Conservation (phyloP, 2,888 invertebrate genomes). For the Andrena flavipes region DNA sequence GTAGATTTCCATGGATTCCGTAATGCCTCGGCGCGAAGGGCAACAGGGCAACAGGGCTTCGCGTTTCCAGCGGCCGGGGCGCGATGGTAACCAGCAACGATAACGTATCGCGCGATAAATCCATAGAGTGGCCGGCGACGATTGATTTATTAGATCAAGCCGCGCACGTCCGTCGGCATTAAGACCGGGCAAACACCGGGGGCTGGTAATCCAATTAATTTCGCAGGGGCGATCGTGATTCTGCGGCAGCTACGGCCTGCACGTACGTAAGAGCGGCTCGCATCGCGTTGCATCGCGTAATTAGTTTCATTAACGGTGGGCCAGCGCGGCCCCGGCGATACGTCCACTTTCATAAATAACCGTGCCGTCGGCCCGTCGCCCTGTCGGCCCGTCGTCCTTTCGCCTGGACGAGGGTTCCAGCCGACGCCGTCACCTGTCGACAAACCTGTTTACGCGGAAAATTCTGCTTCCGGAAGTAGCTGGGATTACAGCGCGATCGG, state of each 20-base stretch:
- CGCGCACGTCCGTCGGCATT: slow-evolving; percentile 46
- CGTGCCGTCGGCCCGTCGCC: neutral
- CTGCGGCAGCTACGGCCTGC: slow-evolving; percentile 25
- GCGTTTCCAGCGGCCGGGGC: neutral
- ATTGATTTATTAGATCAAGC: slow-evolving; percentile 67
- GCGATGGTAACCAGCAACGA: slow-evolving; percentile 50
- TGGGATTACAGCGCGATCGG: slow-evolving; percentile 10
- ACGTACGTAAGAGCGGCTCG: slow-evolving; percentile 56
- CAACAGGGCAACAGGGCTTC: too few relatives aligned
- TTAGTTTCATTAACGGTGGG: slow-evolving; percentile 65
- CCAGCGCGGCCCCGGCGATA: slow-evolving; percentile 37
- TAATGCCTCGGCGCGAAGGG: too few relatives aligned
- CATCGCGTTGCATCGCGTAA: slow-evolving; percentile 55
- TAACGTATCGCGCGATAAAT: slow-evolving; percentile 61
- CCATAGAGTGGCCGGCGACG: slow-evolving; percentile 35
- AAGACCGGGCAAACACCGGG: slow-evolving; percentile 61
- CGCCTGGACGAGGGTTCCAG: neutral
- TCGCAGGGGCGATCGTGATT: slow-evolving; percentile 59
- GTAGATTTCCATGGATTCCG: too few relatives aligned
- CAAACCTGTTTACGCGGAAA: slow-evolving; percentile 20
- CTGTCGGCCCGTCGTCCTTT: neutral
- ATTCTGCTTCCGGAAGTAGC: neutral
- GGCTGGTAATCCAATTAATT: slow-evolving; percentile 66
- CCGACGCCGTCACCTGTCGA: neutral
- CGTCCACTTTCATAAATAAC: slow-evolving; percentile 42